Evolutionary conservation across 1,140 invertebrate genomes (phyloP), one percentile per base, ranked within the genome.

Genomic region (Spodoptera litura): DNA sequence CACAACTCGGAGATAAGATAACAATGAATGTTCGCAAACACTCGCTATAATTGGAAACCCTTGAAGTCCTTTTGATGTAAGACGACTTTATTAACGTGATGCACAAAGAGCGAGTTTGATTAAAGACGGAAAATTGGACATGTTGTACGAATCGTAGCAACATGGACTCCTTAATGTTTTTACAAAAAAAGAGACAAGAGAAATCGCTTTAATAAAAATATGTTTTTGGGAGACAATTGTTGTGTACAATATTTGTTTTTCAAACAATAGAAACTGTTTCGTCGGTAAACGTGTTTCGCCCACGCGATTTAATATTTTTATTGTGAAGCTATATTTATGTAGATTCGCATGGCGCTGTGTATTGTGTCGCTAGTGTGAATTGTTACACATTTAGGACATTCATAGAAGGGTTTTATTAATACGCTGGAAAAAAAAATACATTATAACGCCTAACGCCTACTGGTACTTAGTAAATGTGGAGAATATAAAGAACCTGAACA

Each of bases 1-100:
- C 62, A 15, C 35, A 55, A 77, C 27, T 78, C 49, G 25, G 15
- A 81, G 76, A 81, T 78, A 81, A 81, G 70, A 73, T 78, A 78
- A 78, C 80, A 81, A 81, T 78, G 76, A 78, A 78, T 59, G 75
- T 81, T 81, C 66, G 61, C 71, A 74, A 68, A 81, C 80, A 81
- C 66, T 78, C 76, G 70, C 71, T 81, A 64, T 81, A 81, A 81
- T 81, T 81, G 80, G 70, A 78, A 75, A 51, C 59, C 71, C 62
- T 75, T 76, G 53, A 78, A 62, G 59, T 66, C 70, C 55, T 77
- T 75, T 81, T 78, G 71, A 68, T 73, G 62, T 81, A 75, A 81
- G 12, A 71, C 56, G 55, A 73, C 20, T 73, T 70, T 77, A 79
- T 74, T 66, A 68, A 79, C 71, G 20, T 51, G 75, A 72, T 55